Percentiles rank a stretch among this genome's conserved stretches.
phyloP scores from a whole-genome alignment of 2,113 vertebrate genomes.

The Oreochromis niloticus region DNA sequence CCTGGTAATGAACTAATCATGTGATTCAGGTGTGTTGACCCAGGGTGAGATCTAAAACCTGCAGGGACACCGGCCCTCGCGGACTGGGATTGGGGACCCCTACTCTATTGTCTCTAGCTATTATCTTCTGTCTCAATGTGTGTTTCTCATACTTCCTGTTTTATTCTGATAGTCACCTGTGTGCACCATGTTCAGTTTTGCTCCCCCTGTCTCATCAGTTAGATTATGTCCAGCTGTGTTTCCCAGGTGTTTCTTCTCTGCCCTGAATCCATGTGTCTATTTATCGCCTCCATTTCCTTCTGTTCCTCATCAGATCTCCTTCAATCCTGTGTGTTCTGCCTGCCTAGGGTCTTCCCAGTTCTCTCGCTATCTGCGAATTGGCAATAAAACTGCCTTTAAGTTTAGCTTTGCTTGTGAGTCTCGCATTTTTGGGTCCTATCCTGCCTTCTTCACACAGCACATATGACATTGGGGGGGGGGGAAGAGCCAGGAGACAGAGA shows the following conservation, averaged over 20 bases:
- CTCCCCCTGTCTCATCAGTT: too few species aligned
- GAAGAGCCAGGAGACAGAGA: neutral
- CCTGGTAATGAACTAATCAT: too few species aligned
- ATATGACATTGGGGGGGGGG: rapidly evolving
- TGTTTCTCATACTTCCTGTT: too few species aligned
- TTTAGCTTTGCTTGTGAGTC: neutral
- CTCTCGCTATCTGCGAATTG: rapidly evolving
- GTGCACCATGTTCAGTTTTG: too few species aligned
- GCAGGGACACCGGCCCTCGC: too few species aligned
- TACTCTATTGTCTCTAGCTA: too few species aligned
- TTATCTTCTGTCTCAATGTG: too few species aligned
- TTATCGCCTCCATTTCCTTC: neutral
- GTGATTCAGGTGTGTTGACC: too few species aligned
- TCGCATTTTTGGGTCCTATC: neutral
- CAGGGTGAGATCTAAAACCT: too few species aligned
- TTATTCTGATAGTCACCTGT: too few species aligned
- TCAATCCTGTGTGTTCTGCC: neutral
- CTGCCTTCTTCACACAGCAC: neutral
- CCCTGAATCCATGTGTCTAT: neutral
- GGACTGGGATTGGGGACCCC: too few species aligned
- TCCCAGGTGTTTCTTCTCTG: neutral
- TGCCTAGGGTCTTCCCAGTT: neutral
- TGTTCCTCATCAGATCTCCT: neutral
- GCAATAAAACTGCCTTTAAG: neutral
- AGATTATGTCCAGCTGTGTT: neutral